Conservation (phyloP, 1,140 invertebrate genomes). For the Pectinophora gossypiella region DNA sequence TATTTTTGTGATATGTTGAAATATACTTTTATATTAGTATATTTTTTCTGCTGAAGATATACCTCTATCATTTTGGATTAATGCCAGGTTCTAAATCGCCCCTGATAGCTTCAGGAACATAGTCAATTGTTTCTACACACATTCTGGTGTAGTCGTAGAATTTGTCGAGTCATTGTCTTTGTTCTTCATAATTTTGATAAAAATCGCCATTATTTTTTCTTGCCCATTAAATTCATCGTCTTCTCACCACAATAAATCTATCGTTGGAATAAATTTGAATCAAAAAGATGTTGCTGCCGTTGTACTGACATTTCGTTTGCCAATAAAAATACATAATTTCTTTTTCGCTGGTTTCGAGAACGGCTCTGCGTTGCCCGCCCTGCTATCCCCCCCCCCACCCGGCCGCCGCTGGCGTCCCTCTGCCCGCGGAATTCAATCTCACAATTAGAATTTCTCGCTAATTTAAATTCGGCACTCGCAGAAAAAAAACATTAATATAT, state of each 20-base stretch:
- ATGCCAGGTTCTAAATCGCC: conserved; percentile 13
- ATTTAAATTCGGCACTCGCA: too few relatives aligned
- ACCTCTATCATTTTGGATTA: conserved; percentile 17
- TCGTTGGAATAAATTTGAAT: conserved; percentile 20
- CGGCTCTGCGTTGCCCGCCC: neutral
- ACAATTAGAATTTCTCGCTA: too few relatives aligned
- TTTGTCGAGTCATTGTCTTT: conserved; percentile 14
- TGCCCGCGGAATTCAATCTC: too few relatives aligned
- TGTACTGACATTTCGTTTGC: conserved; percentile 20
- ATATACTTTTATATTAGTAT: neutral
- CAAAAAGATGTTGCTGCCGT: conserved; percentile 21
- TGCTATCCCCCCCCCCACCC: too few relatives aligned
- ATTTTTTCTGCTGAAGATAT: neutral
- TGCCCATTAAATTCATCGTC: neutral
- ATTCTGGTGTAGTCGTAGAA: neutral
- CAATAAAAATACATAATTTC: conserved; percentile 10
- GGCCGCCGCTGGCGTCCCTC: too few relatives aligned
- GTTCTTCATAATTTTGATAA: neutral
- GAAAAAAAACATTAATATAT: too few relatives aligned
- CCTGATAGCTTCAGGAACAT: neutral
- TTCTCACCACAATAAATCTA: conserved; percentile 23
- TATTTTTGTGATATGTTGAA: conserved; percentile 1
- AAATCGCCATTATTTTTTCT: neutral
- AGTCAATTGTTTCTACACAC: neutral
- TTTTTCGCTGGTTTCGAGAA: conserved; percentile 20